phyloP scores from a whole-genome alignment of 37 sponge, comb jelly and placozoan genomes.

The Aplysina aerophoba region DNA sequence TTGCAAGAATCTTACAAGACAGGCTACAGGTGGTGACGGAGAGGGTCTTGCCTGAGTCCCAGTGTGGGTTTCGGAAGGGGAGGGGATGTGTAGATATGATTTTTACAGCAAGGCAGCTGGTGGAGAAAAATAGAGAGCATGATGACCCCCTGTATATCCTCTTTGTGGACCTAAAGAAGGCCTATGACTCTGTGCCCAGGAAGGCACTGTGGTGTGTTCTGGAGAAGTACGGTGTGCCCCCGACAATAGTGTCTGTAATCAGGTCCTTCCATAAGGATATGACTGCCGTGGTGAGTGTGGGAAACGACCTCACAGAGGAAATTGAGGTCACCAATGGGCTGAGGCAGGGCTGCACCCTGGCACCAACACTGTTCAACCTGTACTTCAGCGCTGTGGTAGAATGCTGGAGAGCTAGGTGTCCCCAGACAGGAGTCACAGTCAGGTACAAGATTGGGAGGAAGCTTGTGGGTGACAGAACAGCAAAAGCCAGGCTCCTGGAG shows the following conservation, averaged over 20 bases:
- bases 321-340: constrained; percentile 45
- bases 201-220: too few relatives aligned
- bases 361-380: constrained; percentile 44
- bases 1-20: neutral
- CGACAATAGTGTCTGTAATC: constrained; percentile 24
- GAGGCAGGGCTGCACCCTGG: constrained; percentile 42
- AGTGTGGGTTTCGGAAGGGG: constrained; percentile 18
- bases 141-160: neutral
- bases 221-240: too few relatives aligned
- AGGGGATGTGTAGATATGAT: constrained; percentile 34
- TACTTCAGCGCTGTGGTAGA: constrained; percentile 48
- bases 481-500: constrained; percentile 26
- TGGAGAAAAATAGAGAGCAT: constrained; percentile 25
- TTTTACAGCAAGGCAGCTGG: constrained; percentile 17
- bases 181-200: constrained; percentile 43
- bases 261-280: neutral
- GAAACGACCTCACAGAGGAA: neutral
- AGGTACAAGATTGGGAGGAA: constrained; percentile 37
- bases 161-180: constrained; percentile 27
- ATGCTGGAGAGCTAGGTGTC: constrained; percentile 9
- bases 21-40: constrained; percentile 13
- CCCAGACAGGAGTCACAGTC: constrained; percentile 38
- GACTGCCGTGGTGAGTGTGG: constrained; percentile 31
- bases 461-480: constrained; percentile 51
- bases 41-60: constrained; percentile 16